phyloP scores from a whole-genome alignment of 2,113 vertebrate genomes.

The Pagrus major region DNA sequence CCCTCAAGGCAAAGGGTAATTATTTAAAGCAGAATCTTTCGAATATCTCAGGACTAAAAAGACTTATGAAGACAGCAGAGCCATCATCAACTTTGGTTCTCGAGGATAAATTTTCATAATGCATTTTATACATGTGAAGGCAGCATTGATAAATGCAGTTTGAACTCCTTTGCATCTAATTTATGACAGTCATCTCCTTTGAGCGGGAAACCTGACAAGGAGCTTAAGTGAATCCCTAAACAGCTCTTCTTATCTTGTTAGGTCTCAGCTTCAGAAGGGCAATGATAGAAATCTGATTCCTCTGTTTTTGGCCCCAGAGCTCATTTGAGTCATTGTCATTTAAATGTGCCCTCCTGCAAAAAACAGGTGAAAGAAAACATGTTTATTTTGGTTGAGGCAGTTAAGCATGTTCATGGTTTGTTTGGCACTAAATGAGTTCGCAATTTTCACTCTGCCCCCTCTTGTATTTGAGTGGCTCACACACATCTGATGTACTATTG shows the following conservation, averaged over 20 bases:
- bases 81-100: constrained; percentile 45
- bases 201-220: constrained; percentile 22
- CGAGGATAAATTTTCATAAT: constrained; percentile 52
- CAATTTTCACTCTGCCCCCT: constrained; percentile 39
- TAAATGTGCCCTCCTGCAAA: neutral
- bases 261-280: constrained; percentile 4
- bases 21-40: constrained; percentile 44
- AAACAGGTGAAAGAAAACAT: constrained; percentile 8
- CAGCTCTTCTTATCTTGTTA: constrained; percentile 27
- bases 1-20: constrained; percentile 32
- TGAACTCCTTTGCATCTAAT: constrained; percentile 45
- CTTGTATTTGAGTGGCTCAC: constrained; percentile 28
- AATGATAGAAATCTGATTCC: constrained; percentile 10
- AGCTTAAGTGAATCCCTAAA: constrained; percentile 33
- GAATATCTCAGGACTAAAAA: constrained; percentile 31
- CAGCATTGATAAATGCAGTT: constrained; percentile 54
- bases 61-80: constrained; percentile 37
- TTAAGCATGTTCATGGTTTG: constrained; percentile 12
- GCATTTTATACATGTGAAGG: constrained; percentile 43
- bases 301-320: constrained; percentile 25
- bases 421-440: constrained; percentile 35
- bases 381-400: constrained; percentile 28
- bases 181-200: constrained; percentile 36
- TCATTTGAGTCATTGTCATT: constrained; percentile 27
- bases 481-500: constrained; percentile 32